Base-by-base conservation (phyloP, 2,888 invertebrate species). In the Polyploca ridens region DNA sequence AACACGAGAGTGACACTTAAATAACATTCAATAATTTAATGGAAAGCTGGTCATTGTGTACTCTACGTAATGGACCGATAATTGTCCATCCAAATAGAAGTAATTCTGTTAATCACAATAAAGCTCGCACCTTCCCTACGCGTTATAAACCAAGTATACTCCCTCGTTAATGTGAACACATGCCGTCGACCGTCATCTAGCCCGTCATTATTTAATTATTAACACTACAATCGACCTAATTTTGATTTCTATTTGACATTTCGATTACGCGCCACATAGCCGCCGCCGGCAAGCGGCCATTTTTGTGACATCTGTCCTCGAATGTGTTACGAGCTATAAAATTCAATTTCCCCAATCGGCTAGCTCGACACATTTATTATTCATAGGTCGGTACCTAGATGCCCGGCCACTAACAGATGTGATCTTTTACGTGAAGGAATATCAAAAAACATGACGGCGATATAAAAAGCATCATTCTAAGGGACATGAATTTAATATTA, bases 341-440 rank as follows among this genome's bases (percentile, higher is more conserved):
- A 94, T 94, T 94, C 93, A 93, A 94, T 94, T 94, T 94, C 93
- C 94, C 91, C 93, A 92, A 93, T 92, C 92, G 93, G 91, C 89
- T 83, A 88, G 88, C 89, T 86, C 90, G 90, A 84, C 89, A 88
- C 92, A 93, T 94, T 94, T 93, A 93, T 93, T 94, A 94, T 94
- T 94, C 93, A 94, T 93, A 91, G 93, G 85, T 84, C 89, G 89
- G 87, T 89, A 91, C 89, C 87, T 89, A 89, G 88, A 88, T 85
- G 90, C 89, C 85, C 90, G 89, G 90, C 90, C 92, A 89, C 90
- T 93, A 91, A 90, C 91, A 93, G 92, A 93, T 93, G 91, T 88
- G 90, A 93, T 93, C 90, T 92, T 93, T 93, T 93, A 93, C 93
- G 91, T 93, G 92, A 90, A 93, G 86, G 86, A 86, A 92, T 91